Conservation (phyloP, 2,797 vertebrate genomes). For the Craterocephalus amniculus region DNA sequence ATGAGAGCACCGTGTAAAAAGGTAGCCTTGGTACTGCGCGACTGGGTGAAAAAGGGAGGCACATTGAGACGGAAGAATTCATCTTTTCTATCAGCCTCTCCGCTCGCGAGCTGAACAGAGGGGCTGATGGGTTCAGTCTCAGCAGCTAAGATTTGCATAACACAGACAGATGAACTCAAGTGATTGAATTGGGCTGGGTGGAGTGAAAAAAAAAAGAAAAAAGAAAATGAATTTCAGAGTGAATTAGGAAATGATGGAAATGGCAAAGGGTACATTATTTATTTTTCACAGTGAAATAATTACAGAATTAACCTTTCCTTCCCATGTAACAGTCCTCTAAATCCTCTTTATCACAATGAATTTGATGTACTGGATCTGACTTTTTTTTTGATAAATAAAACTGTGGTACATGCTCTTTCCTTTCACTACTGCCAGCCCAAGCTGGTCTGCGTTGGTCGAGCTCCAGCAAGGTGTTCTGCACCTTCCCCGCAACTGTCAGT, state of each 20-base stretch:
- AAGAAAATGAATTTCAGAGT: slow-evolving; percentile 79
- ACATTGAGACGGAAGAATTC: slow-evolving; percentile 81
- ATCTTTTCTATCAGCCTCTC: slow-evolving; percentile 71
- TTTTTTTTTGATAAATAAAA: slow-evolving; percentile 52
- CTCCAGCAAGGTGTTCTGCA: slow-evolving; percentile 30
- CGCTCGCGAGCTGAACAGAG: slow-evolving; percentile 65
- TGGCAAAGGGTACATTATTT: slow-evolving; percentile 73
- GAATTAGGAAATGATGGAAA: slow-evolving; percentile 77
- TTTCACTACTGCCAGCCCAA: slow-evolving; percentile 17
- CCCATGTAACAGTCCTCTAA: slow-evolving; percentile 62
- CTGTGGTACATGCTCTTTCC: slow-evolving; percentile 34
- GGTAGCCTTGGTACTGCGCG: slow-evolving; percentile 80
- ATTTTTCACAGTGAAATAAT: slow-evolving; percentile 80
- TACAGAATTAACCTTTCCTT: slow-evolving; percentile 75
- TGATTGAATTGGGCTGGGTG: slow-evolving; percentile 81
- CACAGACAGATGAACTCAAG: slow-evolving; percentile 82
- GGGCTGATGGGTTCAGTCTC: slow-evolving; percentile 77
- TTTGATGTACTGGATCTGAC: slow-evolving; percentile 63
- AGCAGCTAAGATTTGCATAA: slow-evolving; percentile 82
- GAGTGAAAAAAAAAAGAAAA: slow-evolving; percentile 59
- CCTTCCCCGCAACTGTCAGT: slow-evolving; percentile 63
- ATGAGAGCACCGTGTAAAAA: slow-evolving; percentile 78
- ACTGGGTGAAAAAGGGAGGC: slow-evolving; percentile 75
- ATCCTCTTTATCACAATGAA: slow-evolving; percentile 70
- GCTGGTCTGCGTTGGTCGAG: slow-evolving; percentile 38